Conservation (phyloP, 2,888 invertebrate genomes). For the Spisula solida region DNA sequence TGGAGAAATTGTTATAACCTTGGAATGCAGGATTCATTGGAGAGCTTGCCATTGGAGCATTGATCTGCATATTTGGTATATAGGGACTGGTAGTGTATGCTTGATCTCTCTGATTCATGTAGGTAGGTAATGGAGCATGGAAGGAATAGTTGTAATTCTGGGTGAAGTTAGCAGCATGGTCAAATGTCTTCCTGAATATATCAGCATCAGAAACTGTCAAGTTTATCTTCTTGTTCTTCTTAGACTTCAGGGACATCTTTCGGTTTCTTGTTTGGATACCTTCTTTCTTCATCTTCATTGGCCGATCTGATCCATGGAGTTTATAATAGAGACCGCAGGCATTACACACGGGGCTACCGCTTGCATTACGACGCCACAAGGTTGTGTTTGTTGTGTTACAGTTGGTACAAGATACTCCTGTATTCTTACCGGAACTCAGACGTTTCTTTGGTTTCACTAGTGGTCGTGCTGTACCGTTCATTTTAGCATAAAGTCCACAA, state of each 20-base stretch:
- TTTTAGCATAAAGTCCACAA: conserved; percentile 99
- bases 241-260: conserved; percentile 88
- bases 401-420: conserved; percentile 92
- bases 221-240: conserved; percentile 64
- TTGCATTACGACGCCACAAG: conserved; percentile 96
- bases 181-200: conserved; percentile 54
- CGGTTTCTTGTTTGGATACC: conserved; percentile 97
- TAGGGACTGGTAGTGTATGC: conserved; percentile 22
- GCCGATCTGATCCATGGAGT: conserved; percentile 93
- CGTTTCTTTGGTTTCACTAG: conserved; percentile 70
- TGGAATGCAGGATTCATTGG: conserved; percentile 46
- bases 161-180: conserved; percentile 31
- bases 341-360: conserved; percentile 98
- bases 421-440: conserved; percentile 55
- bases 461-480: conserved; percentile 96
- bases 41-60: conserved; percentile 36
- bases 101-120: conserved; percentile 54
- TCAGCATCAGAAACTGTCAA: conserved; percentile 65
- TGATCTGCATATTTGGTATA: conserved; percentile 45
- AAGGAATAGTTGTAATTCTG: conserved; percentile 54
- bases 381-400: conserved; percentile 97
- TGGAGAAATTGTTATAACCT: conserved; percentile 48
- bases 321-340: conserved; percentile 99
- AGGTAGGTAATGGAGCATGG: conserved; percentile 42
- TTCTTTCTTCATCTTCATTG: conserved; percentile 97